Percentiles rank a stretch among this genome's conserved stretches.
These are phyloP conservation scores for Autographa pulchrina DNA, from an alignment of 2,888 invertebrate genomes.

Conservation along the genomic window DNA sequence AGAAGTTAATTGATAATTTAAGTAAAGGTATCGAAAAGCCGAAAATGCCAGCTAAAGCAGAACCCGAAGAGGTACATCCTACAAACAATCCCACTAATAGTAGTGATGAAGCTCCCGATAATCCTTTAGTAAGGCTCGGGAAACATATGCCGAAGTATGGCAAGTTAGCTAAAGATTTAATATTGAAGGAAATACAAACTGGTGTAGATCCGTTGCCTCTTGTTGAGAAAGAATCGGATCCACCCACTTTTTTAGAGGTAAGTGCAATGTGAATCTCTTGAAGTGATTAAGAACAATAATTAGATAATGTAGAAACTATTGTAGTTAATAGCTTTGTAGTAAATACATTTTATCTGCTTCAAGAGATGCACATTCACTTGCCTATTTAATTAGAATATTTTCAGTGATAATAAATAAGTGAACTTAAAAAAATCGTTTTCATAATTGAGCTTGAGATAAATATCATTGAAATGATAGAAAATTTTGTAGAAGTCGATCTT, in stretches of 20 bases:
- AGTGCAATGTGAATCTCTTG: constrained; percentile 56
- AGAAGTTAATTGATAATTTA: constrained; percentile 69
- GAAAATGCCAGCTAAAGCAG: constrained; percentile 70
- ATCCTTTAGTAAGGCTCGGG: constrained; percentile 68
- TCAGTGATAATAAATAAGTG: constrained; percentile 41
- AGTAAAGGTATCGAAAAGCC: constrained; percentile 63
- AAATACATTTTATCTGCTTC: neutral
- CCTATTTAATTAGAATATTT: neutral
- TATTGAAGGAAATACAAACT: constrained; percentile 62
- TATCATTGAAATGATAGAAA: constrained; percentile 52
- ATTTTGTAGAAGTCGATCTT: constrained; percentile 27
- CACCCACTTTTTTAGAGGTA: constrained; percentile 46
- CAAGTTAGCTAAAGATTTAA: constrained; percentile 68
- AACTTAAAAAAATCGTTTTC: constrained; percentile 30
- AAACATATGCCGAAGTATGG: constrained; percentile 74
- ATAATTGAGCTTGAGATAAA: constrained; percentile 10
- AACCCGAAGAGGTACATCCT: constrained; percentile 58
- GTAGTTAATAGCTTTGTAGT: neutral
- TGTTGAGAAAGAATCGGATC: constrained; percentile 58
- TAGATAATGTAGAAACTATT: neutral
- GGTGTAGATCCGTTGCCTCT: constrained; percentile 68
- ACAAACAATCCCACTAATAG: constrained; percentile 58
- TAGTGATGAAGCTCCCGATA: constrained; percentile 51
- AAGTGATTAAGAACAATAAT: constrained; percentile 4
- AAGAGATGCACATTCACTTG: constrained; percentile 28